Evolutionary conservation across 2,888 invertebrate species (phyloP).

Genomic region (Phorcus lineatus): DNA sequence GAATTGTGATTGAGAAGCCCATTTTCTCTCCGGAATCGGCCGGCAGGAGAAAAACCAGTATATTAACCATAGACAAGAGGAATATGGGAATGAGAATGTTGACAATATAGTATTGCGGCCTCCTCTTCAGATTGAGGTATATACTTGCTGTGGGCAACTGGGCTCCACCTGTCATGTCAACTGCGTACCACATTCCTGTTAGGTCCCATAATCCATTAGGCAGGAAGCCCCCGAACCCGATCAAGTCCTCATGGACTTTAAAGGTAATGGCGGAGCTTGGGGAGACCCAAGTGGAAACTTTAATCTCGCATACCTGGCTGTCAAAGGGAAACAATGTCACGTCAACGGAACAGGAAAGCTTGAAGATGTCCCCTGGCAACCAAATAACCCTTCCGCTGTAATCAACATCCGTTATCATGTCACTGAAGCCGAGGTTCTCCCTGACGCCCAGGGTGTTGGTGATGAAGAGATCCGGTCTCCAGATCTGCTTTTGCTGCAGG

Average conservation of each 20-base stretch:
- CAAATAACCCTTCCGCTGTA: neutral
- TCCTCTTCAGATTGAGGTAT: neutral
- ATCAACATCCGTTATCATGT: neutral
- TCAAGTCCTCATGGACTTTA: too few relatives aligned
- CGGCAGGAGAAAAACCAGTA: slow-evolving; percentile 24
- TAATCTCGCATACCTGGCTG: neutral
- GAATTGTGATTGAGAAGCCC: slow-evolving; percentile 11
- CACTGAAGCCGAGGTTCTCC: neutral
- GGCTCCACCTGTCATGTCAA: neutral
- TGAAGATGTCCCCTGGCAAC: neutral
- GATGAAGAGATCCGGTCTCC: neutral
- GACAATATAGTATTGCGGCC: neutral
- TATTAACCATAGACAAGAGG: slow-evolving; percentile 7
- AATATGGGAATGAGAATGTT: slow-evolving; percentile 21
- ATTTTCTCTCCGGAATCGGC: slow-evolving; percentile 32
- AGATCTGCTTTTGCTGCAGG: neutral
- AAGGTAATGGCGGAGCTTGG: neutral
- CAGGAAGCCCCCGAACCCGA: too few relatives aligned
- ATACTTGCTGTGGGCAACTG: neutral
- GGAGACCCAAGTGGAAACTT: neutral
- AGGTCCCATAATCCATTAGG: neutral
- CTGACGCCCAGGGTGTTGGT: neutral
- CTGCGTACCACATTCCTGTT: neutral
- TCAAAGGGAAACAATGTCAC: slow-evolving; percentile 5
- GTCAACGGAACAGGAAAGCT: neutral